Base-by-base conservation (phyloP, 2,888 invertebrate genomes). In the Thereva nobilitata region DNA sequence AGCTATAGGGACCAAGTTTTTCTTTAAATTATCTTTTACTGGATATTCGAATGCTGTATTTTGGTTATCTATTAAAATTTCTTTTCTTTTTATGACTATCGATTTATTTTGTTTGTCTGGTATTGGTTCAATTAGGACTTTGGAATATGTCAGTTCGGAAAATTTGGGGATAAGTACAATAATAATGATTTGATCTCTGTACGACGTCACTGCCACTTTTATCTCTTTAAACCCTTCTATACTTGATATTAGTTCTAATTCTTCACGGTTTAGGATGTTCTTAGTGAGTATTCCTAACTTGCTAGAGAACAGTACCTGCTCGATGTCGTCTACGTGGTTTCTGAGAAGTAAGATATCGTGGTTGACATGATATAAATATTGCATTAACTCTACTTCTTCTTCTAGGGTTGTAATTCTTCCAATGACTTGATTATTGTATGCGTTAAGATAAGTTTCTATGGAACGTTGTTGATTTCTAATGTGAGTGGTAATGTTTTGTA, bases 401-500 rank as follows among this genome's bases (percentile, higher is more conserved):
- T 57, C 53, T 12, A 49, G 8, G n/a, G 40, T 40, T 9, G 23
- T 45, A 23, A 44, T 42, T 34, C 38, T 53, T 35, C 34, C n/a
- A 2, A 34, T 7, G 41, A 8, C 42, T 41, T 59, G 44, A 10
- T 40, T 40, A 8, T 61, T 52, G 4, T 59, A 45, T 37, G 34
- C 23, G 6, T 67, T 59, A 3, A 67, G 44, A 44, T 67, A 61
- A 4, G 23, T 52, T 52, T 9, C 9, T 35, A 67, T 38, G 10
- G 45, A 50, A 1, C 8, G 35, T 37, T 67, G 59, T 44, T 67
- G 53, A 2, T n/a, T 37, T 7, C n/a, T 52, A 12, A 61, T 53
- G 8, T 59, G 53, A 1, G 10, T 45, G 6, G 55, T 44, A 1
- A 64, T 67, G 35, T 67, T 67, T 45, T 64, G 38, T 6, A 67